Percentiles rank a stretch among this genome's conserved stretches.
Conservation (phyloP, 2,888 invertebrate species). For the Papilio elwesi region DNA sequence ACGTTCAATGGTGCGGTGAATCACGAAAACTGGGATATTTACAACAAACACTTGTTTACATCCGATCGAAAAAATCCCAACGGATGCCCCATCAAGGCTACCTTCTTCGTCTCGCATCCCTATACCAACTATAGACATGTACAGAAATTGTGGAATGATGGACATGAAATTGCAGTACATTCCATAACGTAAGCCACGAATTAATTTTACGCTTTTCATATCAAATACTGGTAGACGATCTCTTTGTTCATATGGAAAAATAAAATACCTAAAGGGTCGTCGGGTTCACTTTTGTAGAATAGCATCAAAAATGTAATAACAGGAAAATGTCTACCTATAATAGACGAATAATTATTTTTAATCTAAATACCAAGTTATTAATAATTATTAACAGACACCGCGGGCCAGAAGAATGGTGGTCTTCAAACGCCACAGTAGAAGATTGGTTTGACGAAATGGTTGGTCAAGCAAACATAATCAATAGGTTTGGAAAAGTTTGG, state of each 20-base stretch:
- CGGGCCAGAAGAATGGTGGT: conserved; percentile 94
- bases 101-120: conserved; percentile 94
- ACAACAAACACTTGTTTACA: conserved; percentile 86
- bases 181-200: conserved; percentile 90
- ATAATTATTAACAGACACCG: conserved; percentile 84
- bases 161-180: conserved; percentile 94
- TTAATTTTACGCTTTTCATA: too few relatives aligned
- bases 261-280: too few relatives aligned
- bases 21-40: conserved; percentile 92
- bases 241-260: too few relatives aligned
- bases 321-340: too few relatives aligned
- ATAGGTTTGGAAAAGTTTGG: conserved; percentile 90
- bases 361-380: neutral
- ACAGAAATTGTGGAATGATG: conserved; percentile 94
- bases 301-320: too few relatives aligned
- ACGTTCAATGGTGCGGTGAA: conserved; percentile 94
- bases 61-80: conserved; percentile 90
- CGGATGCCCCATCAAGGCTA: conserved; percentile 91
- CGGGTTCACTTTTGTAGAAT: too few relatives aligned
- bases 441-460: conserved; percentile 97
- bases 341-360: too few relatives aligned
- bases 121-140: conserved; percentile 95
- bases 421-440: conserved; percentile 92
- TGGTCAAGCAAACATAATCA: conserved; percentile 93
- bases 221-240: too few relatives aligned